Evolutionary conservation across 2,888 invertebrate genomes (phyloP).

Genomic region (Cerastis rubricosa): DNA sequence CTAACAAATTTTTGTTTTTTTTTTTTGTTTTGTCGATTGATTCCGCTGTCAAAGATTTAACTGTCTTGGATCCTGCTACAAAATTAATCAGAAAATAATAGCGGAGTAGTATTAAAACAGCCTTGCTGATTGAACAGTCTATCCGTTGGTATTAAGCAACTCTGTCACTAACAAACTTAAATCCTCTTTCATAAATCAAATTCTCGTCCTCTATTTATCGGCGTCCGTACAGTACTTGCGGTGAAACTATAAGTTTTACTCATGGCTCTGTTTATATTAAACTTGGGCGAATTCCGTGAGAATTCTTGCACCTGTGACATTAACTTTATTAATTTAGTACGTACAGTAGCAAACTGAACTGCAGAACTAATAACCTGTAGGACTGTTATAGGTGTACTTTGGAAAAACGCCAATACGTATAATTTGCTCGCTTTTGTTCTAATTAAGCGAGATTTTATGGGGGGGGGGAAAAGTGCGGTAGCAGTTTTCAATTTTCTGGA

Average conservation of each 20-base stretch:
- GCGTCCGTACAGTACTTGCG: slow-evolving; percentile 15
- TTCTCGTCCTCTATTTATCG: slow-evolving; percentile 34
- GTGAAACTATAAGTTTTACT: slow-evolving; percentile 55
- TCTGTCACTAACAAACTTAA: not conserved
- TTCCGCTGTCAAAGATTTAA: too few relatives aligned
- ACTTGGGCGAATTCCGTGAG: slow-evolving; percentile 56
- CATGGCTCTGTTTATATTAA: slow-evolving; percentile 62
- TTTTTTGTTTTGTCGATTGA: too few relatives aligned
- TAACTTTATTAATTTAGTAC: slow-evolving; percentile 69
- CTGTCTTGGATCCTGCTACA: too few relatives aligned
- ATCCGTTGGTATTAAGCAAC: not conserved
- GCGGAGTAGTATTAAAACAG: not conserved
- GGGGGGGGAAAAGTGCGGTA: not conserved
- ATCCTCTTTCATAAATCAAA: slow-evolving; percentile 45
- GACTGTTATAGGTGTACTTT: not conserved
- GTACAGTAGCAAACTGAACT: slow-evolving; percentile 25
- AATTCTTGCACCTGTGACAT: slow-evolving; percentile 66
- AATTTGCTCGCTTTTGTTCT: slow-evolving; percentile 11
- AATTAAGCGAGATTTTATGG: not conserved
- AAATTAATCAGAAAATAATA: too few relatives aligned
- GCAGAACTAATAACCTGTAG: slow-evolving; percentile 42
- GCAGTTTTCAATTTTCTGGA: not conserved
- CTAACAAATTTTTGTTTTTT: too few relatives aligned
- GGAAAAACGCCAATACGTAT: slow-evolving; percentile 28
- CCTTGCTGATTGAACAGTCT: not conserved